phyloP scores from a whole-genome alignment of 2,113 vertebrate genomes.

The Tachuris rubrigastra region DNA sequence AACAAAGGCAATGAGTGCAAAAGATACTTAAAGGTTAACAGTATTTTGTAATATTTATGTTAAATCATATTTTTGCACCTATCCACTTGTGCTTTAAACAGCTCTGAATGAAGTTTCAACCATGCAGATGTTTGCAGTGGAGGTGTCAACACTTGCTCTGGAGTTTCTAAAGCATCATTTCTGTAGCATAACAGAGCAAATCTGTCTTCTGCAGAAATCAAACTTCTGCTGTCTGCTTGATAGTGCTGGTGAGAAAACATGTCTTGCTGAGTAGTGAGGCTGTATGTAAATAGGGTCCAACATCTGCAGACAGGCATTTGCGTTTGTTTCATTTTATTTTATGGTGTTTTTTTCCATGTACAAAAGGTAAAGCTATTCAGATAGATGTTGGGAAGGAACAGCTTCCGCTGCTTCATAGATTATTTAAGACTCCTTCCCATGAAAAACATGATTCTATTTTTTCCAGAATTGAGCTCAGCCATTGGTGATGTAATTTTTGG shows the following conservation, averaged over 20 bases:
- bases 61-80: neutral
- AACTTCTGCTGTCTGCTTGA: neutral
- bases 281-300: neutral
- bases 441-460: neutral
- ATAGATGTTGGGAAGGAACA: neutral
- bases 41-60: neutral
- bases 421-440: neutral
- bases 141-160: neutral
- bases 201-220: neutral
- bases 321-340: neutral
- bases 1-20: neutral
- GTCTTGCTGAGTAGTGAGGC: neutral
- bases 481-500: neutral
- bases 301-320: neutral
- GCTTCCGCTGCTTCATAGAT: neutral
- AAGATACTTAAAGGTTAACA: neutral
- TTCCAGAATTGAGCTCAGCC: neutral
- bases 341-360: neutral
- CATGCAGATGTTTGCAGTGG: neutral
- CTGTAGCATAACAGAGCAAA: neutral
- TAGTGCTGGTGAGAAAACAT: neutral
- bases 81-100: neutral
- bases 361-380: neutral
- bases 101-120: neutral
- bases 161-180: neutral